These are phyloP conservation scores for Catocala nupta DNA, from an alignment of 2,888 invertebrate species.

Conservation along the genomic window DNA sequence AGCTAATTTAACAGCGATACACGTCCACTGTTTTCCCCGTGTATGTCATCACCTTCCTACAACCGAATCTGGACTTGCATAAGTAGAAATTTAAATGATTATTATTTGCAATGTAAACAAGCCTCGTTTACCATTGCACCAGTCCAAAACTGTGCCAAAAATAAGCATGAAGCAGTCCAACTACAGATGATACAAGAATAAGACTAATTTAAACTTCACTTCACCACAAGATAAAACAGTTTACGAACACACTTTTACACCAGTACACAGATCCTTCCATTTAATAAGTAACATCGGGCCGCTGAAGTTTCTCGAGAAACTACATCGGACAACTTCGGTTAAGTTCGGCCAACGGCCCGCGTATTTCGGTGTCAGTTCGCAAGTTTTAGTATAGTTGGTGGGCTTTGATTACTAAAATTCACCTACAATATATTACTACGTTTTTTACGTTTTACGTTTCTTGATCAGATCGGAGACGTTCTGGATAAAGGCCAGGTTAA, in stretches of 20 bases:
- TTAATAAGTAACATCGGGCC: background rate
- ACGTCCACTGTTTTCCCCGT: too few relatives aligned
- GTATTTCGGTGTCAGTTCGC: background rate
- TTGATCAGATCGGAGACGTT: too few relatives aligned
- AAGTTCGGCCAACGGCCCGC: conserved; percentile 1
- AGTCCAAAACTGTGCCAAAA: background rate
- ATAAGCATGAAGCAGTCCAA: background rate
- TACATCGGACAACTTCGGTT: conserved; percentile 4
- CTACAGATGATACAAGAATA: too few relatives aligned
- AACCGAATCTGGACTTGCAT: too few relatives aligned
- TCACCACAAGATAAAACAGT: conserved; percentile 1
- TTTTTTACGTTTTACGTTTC: too few relatives aligned
- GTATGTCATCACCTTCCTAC: too few relatives aligned
- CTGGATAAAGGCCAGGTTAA: too few relatives aligned
- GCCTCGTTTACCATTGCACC: too few relatives aligned
- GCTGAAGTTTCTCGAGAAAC: conserved; percentile 2
- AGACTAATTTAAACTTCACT: background rate
- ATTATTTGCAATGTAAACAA: too few relatives aligned
- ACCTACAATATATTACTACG: too few relatives aligned
- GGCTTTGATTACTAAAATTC: background rate
- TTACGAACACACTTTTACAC: conserved; percentile 1
- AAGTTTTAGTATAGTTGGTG: conserved; percentile 2
- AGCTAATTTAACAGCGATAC: too few relatives aligned
- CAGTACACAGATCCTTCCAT: background rate
- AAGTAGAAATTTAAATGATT: too few relatives aligned